phyloP scores from a whole-genome alignment of 1,140 invertebrate species.

The Eurosta solidaginis region DNA sequence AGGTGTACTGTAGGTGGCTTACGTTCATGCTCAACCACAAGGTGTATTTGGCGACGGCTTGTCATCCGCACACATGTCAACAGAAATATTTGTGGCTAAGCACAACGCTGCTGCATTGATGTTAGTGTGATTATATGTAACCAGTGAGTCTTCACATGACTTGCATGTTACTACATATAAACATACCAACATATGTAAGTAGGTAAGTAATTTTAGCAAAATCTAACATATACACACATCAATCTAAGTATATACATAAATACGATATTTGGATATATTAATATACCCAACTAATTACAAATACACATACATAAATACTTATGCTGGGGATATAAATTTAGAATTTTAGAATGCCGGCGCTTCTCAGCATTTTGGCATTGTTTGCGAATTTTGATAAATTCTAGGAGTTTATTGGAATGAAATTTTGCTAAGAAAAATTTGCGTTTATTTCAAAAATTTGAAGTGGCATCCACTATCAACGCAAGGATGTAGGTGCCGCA shows the following conservation, averaged over 20 bases:
- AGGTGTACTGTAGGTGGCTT: background rate
- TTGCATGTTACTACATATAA: too few relatives aligned
- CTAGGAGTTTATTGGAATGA: slow-evolving; percentile 7
- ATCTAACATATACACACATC: too few relatives aligned
- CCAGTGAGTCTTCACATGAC: too few relatives aligned
- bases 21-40: background rate
- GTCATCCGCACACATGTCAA: slow-evolving; percentile 7
- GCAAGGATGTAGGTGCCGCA: background rate
- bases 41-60: background rate
- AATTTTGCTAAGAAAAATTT: slow-evolving; percentile 25
- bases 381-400: slow-evolving; percentile 30
- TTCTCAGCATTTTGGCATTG: background rate
- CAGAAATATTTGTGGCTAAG: slow-evolving; percentile 4
- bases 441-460: slow-evolving; percentile 24
- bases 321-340: too few relatives aligned
- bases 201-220: too few relatives aligned
- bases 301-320: background rate
- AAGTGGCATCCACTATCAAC: slow-evolving; percentile 18
- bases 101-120: background rate
- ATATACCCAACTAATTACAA: background rate
- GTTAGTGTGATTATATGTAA: too few relatives aligned
- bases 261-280: too few relatives aligned
- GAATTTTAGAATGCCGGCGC: slow-evolving; percentile 4
- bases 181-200: too few relatives aligned
- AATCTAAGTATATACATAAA: too few relatives aligned